Conservation (phyloP, 1,140 invertebrate species). For the Pristionchus pacificus region DNA sequence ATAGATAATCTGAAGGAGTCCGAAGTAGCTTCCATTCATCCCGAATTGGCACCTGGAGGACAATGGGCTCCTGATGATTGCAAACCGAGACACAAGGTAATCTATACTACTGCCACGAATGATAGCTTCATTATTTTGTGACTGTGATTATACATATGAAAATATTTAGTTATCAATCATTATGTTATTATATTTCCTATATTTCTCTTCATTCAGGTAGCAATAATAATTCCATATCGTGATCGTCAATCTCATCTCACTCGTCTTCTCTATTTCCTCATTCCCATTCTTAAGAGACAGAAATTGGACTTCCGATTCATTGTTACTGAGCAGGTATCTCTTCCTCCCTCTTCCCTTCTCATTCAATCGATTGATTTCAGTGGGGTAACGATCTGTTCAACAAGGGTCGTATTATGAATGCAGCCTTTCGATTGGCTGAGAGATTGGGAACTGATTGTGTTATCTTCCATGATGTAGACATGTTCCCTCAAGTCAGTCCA, state of each 20-base stretch:
- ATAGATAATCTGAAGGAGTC: slow-evolving; percentile 49
- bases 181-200: slow-evolving; percentile 3
- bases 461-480: slow-evolving; percentile 87
- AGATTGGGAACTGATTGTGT: slow-evolving; percentile 67
- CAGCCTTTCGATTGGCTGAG: slow-evolving; percentile 68
- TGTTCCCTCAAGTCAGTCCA: slow-evolving; percentile 70
- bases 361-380: slow-evolving; percentile 53
- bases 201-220: slow-evolving; percentile 61
- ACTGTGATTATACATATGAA: no score
- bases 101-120: not conserved
- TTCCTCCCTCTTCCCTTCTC: not conserved
- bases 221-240: slow-evolving; percentile 82
- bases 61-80: slow-evolving; percentile 48
- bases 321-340: slow-evolving; percentile 56
- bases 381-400: slow-evolving; percentile 73
- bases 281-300: slow-evolving; percentile 81
- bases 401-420: slow-evolving; percentile 85
- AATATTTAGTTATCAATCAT: not conserved
- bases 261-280: slow-evolving; percentile 70
- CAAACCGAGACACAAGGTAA: slow-evolving; percentile 34
- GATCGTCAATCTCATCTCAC: slow-evolving; percentile 74
- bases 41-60: slow-evolving; percentile 48
- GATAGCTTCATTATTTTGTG: not conserved
- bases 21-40: slow-evolving; percentile 39
- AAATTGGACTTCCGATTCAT: slow-evolving; percentile 58